phyloP scores from a whole-genome alignment of 1,140 invertebrate genomes.

The Eurosta solidaginis region DNA sequence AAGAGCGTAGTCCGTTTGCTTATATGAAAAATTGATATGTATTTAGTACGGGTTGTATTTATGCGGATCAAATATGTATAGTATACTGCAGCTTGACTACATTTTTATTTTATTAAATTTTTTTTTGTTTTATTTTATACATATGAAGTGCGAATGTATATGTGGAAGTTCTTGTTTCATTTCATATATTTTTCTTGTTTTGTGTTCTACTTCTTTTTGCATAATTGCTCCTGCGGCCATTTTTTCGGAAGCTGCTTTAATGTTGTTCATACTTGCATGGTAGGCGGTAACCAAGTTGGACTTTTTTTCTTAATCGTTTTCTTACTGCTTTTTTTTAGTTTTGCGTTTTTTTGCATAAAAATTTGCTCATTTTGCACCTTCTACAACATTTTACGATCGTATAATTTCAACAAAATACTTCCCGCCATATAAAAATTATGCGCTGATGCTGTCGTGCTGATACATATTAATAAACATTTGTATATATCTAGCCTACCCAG shows the following conservation, averaged over 20 bases:
- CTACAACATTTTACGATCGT: constrained; percentile 9
- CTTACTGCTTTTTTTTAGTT: background rate
- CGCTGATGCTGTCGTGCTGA: background rate
- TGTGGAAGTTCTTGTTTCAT: no score
- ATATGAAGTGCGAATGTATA: no score
- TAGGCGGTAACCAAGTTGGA: background rate
- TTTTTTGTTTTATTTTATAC: background rate
- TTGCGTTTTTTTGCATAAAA: background rate
- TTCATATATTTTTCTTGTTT: background rate
- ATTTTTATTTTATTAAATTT: background rate
- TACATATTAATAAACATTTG: background rate
- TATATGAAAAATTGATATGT: background rate
- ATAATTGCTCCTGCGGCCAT: constrained; percentile 27
- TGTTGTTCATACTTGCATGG: constrained; percentile 21
- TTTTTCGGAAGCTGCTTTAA: constrained; percentile 24
- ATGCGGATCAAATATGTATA: background rate
- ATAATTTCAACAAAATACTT: constrained; percentile 25
- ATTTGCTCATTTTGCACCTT: constrained; percentile 2
- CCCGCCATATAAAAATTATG: constrained; percentile 26
- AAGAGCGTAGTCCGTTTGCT: background rate
- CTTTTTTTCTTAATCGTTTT: background rate
- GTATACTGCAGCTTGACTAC: background rate
- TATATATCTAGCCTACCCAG: no score
- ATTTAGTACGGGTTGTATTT: background rate
- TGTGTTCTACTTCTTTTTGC: background rate